Base-by-base conservation (phyloP, 2,113 vertebrate species). In the Triplophysa siluroides region DNA sequence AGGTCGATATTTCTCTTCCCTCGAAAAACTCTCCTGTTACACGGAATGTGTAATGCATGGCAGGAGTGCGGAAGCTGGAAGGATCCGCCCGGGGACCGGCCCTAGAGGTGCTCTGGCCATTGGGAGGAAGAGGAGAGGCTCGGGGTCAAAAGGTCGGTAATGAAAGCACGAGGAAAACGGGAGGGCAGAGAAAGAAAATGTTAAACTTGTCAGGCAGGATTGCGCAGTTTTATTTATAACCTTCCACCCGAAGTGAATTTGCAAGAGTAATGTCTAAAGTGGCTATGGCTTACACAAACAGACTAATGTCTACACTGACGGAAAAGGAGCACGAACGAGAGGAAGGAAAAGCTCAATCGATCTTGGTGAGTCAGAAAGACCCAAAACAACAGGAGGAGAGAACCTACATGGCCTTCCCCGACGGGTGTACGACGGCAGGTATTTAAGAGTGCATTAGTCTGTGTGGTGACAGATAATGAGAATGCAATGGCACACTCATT, bases 381-480 rank as follows among this genome's bases (percentile, higher is more conserved):
- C 24, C 50, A 18, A 26, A 41, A 21, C 18, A 73, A 45, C n/a
- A 62, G 41, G 14, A 47, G n/a, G 1, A 14, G 10, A 75, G 54
- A 58, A 58, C n/a, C 14, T 41, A 74, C 8, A 43, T 10, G 24
- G 73, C 41, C 19, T 41, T 62, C 75, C 24, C 62, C 26, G 41
- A 50, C 1, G 18, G 60, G 60, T 23, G 63, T 29, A 19, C 60
- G 26, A 56, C 54, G 8, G 45, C 67, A 61, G 21, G 64, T 62
- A 75, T 66, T 52, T 70, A 50, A 52, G 76, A 19, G 45, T 64
- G 21, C 67, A 88, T 89, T 88, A 88, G 82, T 84, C 50, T 33
- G 76, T 78, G 85, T 86, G 87, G 87, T 87, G 84, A 89, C 85
- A 85, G 81, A 85, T 89, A 88, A 92, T 88, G 88, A 90, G 81